These are phyloP conservation scores for Caenorhabditis sp. DNA, from an alignment of 2,888 invertebrate species.

Conservation along the genomic window DNA sequence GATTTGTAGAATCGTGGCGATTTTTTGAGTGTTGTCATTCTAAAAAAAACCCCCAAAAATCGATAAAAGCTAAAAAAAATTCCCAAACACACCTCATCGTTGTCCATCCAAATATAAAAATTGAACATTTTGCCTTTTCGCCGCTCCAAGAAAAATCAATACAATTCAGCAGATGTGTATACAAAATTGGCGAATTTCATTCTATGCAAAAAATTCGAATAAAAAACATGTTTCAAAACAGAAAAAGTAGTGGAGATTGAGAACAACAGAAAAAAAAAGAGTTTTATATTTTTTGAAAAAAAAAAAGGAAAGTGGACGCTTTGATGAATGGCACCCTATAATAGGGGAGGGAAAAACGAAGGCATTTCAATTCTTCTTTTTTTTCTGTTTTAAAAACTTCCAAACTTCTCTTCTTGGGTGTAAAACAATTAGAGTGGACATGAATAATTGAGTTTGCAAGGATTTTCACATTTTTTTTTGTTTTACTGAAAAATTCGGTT, in stretches of 20 bases:
- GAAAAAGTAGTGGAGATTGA: neutral
- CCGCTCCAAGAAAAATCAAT: neutral
- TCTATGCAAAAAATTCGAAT: too few species aligned
- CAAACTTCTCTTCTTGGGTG: neutral
- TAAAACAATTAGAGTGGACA: neutral
- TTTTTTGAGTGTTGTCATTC: neutral
- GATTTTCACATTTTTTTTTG: too few species aligned
- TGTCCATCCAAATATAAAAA: neutral
- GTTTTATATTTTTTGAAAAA: too few species aligned
- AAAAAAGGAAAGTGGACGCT: neutral
- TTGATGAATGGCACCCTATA: slow-evolving; percentile 4
- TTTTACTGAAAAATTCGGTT: too few species aligned
- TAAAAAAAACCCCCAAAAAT: neutral
- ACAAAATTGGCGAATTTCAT: too few species aligned
- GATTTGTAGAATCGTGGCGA: slow-evolving; percentile 5
- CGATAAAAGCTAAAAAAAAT: too few species aligned
- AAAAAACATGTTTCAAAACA: too few species aligned
- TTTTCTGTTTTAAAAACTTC: neutral
- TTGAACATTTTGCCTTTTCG: neutral
- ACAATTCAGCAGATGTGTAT: neutral
- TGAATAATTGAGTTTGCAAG: too few species aligned
- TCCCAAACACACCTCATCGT: neutral
- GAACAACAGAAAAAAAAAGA: too few species aligned
- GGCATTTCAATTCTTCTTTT: neutral
- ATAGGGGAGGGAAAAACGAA: neutral